A percentile compares a stretch with the other conserved stretches of the same genome.
phyloP scores from a whole-genome alignment of 1,140 invertebrate species.

The Drosophila ficusphila region DNA sequence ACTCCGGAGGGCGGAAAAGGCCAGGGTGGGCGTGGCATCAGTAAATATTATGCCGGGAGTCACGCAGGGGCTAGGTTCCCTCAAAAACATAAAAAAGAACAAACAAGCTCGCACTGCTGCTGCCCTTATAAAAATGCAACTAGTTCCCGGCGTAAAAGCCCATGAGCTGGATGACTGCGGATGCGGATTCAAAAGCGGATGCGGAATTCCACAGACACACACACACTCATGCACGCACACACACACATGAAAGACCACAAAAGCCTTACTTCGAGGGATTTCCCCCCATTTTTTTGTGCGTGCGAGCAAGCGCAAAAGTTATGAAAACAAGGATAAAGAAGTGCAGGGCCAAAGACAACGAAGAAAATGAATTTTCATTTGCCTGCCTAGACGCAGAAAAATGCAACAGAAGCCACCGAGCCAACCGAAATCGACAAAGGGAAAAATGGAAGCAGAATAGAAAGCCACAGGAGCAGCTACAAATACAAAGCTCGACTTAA shows the following conservation, averaged over 20 bases:
- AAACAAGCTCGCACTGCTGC: conserved; percentile 30
- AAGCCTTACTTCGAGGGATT: conserved; percentile 18
- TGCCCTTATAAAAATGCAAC: conserved; percentile 78
- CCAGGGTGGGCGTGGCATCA: conserved; percentile 48
- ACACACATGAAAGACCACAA: conserved; percentile 19
- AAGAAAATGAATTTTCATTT: conserved; percentile 65
- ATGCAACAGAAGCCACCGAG: conserved; percentile 42
- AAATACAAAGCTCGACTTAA: conserved; percentile 41
- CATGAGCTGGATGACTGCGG: conserved; percentile 37
- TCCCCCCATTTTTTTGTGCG: conserved; percentile 7
- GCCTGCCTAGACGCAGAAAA: conserved; percentile 19
- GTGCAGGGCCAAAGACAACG: conserved; percentile 37
- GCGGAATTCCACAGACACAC: conserved; percentile 24
- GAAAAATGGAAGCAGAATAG: conserved; percentile 21
- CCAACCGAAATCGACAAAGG: conserved; percentile 14
- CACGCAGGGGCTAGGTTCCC: conserved; percentile 31
- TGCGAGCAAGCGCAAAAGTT: conserved; percentile 55
- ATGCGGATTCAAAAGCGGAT: conserved; percentile 38
- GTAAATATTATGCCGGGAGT: conserved; percentile 70
- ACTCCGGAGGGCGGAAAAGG: conserved; percentile 36
- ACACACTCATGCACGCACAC: conserved; percentile 25
- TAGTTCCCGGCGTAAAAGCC: conserved; percentile 65
- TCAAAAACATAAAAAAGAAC: conserved; percentile 33
- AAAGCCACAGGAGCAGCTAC: conserved; percentile 16
- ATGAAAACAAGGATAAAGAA: conserved; percentile 63